Evolutionary conservation across 2,113 vertebrate genomes (phyloP).

Genomic region (Puffinus mauretanicus): DNA sequence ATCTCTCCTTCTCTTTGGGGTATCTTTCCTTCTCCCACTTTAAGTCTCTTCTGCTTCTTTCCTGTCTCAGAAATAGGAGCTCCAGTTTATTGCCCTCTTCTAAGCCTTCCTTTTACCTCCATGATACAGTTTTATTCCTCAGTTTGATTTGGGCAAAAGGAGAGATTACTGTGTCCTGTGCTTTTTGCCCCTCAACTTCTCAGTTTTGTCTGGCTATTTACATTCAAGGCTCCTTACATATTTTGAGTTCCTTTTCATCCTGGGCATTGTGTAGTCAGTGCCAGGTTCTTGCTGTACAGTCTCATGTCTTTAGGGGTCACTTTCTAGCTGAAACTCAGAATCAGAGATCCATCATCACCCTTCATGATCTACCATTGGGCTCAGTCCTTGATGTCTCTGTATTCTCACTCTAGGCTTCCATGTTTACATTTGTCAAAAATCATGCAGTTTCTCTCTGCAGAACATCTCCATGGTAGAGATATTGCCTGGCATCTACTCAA

Average conservation of each 20-base stretch:
- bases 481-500: rapidly evolving
- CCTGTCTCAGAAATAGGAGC: background rate
- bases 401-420: background rate
- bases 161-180: background rate
- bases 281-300: background rate
- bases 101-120: background rate
- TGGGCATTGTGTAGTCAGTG: background rate
- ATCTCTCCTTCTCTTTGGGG: background rate
- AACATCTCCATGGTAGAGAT: background rate
- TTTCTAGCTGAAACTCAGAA: background rate
- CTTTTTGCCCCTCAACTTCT: background rate
- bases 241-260: background rate
- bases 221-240: background rate
- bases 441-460: background rate
- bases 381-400: background rate
- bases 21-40: background rate
- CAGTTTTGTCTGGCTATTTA: background rate
- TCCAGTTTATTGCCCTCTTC: background rate
- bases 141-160: background rate
- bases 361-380: background rate
- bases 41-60: background rate
- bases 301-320: background rate
- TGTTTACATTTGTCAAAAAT: background rate
- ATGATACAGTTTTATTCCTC: background rate
- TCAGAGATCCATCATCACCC: background rate